These are phyloP conservation scores for Drosophila quadrilineata DNA, from an alignment of 1,140 invertebrate species.

Conservation along the genomic window DNA sequence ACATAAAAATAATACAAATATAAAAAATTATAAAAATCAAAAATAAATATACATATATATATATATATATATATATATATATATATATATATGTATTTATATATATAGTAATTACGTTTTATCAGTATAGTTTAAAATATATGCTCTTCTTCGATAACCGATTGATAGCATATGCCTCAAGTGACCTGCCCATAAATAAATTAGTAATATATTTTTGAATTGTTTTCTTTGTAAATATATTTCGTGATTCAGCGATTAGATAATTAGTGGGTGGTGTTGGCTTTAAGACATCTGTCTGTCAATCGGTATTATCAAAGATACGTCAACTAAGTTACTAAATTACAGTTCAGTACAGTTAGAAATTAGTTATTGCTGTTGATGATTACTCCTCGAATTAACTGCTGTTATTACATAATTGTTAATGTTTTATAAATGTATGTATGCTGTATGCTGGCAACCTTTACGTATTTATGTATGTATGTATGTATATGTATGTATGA, in stretches of 20 bases:
- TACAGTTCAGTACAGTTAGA: conserved; percentile 52
- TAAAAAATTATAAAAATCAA: conserved; percentile 41
- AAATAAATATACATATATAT: conserved; percentile 48
- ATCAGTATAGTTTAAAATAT: conserved; percentile 29
- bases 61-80: conserved; percentile 36
- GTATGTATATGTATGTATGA: conserved; percentile 48
- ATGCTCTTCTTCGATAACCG: conserved; percentile 22
- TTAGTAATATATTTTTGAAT: not conserved
- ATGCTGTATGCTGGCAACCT: conserved; percentile 43
- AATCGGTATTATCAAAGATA: conserved; percentile 11
- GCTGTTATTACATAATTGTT: conserved; percentile 19
- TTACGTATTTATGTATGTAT: conserved; percentile 29
- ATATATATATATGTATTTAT: conserved; percentile 42
- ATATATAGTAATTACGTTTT: conserved; percentile 37
- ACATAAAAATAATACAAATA: conserved; percentile 41
- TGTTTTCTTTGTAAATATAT: conserved; percentile 1
- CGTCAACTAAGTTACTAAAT: conserved; percentile 46
- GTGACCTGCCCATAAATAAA: not conserved
- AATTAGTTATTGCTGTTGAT: conserved; percentile 63
- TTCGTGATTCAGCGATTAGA: not conserved
- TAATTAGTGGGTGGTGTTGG: not conserved
- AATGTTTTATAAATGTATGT: conserved; percentile 26
- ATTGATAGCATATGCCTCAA: conserved; percentile 5
- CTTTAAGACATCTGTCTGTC: conserved; percentile 8
- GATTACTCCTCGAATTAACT: conserved; percentile 5